Evolutionary conservation across 2,113 vertebrate species (phyloP).

Genomic region (Megaceryle maxima): DNA sequence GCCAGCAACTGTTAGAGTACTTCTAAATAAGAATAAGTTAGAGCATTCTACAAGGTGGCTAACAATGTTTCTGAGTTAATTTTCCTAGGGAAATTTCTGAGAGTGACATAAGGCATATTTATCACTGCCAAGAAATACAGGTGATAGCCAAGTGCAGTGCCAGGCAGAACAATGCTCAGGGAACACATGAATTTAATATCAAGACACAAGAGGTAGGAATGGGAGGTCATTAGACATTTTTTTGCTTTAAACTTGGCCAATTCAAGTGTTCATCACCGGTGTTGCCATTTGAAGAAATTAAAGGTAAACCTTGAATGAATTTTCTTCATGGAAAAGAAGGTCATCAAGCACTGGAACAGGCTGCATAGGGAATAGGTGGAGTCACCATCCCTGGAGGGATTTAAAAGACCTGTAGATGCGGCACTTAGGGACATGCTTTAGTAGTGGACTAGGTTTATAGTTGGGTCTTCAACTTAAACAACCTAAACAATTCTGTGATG

Average conservation of each 20-base stretch:
- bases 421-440: not conserved
- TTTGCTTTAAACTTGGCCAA: not conserved
- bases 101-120: not conserved
- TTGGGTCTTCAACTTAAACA: not conserved
- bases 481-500: not conserved
- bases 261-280: not conserved
- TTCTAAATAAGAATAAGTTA: not conserved
- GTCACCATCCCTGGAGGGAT: not conserved
- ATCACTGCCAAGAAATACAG: not conserved
- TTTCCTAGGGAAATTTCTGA: not conserved
- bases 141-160: not conserved
- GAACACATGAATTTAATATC: not conserved
- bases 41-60: not conserved
- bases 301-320: not conserved
- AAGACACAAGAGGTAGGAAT: not conserved
- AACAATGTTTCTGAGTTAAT: not conserved
- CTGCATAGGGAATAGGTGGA: not conserved
- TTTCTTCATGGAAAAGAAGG: not conserved
- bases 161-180: not conserved
- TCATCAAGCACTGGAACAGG: not conserved
- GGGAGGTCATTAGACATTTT: not conserved
- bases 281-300: not conserved
- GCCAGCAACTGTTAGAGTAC: not conserved
- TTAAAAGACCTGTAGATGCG: rapidly evolving
- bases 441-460: not conserved